Evolutionary conservation across 1,140 invertebrate genomes (phyloP), one percentile per base, ranked within the genome.

Genomic region (Bombus difficillimus): DNA sequence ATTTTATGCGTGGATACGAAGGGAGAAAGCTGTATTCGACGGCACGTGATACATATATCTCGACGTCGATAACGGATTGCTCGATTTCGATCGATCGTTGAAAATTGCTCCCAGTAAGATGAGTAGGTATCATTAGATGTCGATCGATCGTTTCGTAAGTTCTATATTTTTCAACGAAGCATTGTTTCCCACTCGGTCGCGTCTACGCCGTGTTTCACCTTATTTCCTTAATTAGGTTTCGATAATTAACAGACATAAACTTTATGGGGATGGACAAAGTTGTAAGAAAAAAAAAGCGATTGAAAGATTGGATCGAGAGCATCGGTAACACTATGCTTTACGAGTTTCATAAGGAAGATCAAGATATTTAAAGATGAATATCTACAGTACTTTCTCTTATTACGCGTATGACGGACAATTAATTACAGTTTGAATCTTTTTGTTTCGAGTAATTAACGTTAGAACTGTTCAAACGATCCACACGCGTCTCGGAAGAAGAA

Each of bases 41-140:
- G 72, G 10, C 4, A 5, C 53, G 47, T 77, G 81, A 77, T 77
- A 68, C 37, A 68, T 82, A 39, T 43, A 28, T n/a, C 59, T 68
- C 41, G 32, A 32, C 25, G 71, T 82, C 81, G 81, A 76, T 78
- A 79, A 79, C 64, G 43, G 39, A 83, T 71, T 37, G 74, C n/a
- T 8, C 34, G 34, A 78, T 78, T 43, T 76, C 68, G 39, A 83
- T 83, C 81, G 59, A 34, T 13, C 8, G 15, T 34, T 43, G 71
- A 82, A 64, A 66, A 64, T 82, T n/a, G n/a, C 53, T n/a, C 41
- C 3, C 59, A 82, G 64, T 12, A 66, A 4, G 37, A 28, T 1
- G 12, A 68, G 13, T 3, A 68, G 66, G 15, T 68, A 66, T 62
- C 59, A 3, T 53, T 53, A 62, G 59, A 4, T 13, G 59, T 3